Percentiles rank a stretch among this genome's conserved stretches.
phyloP scores from a whole-genome alignment of 2,888 invertebrate genomes.

The Anthrax anthrax region DNA sequence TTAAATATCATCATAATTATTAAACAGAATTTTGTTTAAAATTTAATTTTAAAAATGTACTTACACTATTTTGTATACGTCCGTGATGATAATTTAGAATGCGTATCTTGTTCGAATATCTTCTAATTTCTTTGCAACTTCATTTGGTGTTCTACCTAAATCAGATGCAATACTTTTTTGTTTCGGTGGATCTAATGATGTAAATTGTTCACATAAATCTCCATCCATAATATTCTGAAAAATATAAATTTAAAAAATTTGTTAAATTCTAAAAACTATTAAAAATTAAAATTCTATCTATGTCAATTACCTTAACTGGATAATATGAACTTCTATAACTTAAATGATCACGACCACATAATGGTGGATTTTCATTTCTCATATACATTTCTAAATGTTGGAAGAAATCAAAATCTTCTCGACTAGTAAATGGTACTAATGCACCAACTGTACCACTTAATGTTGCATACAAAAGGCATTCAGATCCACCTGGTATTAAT shows the following conservation, averaged over 20 bases:
- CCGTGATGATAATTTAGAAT: conserved; percentile 57
- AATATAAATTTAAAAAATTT: conserved; percentile 16
- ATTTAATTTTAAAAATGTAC: not conserved
- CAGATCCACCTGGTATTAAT: conserved; percentile 92
- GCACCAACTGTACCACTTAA: conserved; percentile 89
- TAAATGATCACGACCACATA: conserved; percentile 94
- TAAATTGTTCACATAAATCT: conserved; percentile 97
- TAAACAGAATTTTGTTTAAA: not conserved
- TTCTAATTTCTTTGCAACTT: conserved; percentile 97
- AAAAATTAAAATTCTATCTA: not conserved
- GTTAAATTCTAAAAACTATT: not conserved
- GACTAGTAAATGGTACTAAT: conserved; percentile 83
- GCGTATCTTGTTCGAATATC: conserved; percentile 98
- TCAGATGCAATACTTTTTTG: conserved; percentile 92
- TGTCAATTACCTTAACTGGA: conserved; percentile 70
- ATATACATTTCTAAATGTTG: conserved; percentile 99
- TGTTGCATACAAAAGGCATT: conserved; percentile 92
- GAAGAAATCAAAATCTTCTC: conserved; percentile 98
- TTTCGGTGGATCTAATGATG: conserved; percentile 82
- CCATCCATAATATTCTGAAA: conserved; percentile 94
- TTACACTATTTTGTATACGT: no score
- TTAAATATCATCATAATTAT: not conserved
- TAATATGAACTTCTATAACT: conserved; percentile 95
- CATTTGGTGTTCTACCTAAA: conserved; percentile 87
- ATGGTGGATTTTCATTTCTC: conserved; percentile 89